Evolutionary conservation across 2,797 vertebrate genomes (phyloP).

Genomic region (Lerista edwardsae): DNA sequence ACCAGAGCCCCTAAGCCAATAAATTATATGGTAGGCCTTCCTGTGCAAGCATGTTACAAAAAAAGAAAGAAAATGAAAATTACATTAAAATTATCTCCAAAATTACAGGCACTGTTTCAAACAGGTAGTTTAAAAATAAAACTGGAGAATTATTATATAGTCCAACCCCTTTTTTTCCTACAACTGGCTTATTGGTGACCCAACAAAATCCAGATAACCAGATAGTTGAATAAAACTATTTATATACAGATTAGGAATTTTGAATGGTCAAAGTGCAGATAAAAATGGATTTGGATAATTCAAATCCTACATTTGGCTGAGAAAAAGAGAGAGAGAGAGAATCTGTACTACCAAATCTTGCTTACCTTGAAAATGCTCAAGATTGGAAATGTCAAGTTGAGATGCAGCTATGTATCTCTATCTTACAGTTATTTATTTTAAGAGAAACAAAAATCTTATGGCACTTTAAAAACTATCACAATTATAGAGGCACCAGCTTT

Average conservation of each 20-base stretch:
- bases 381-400: slow-evolving; percentile 79
- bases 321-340: background rate
- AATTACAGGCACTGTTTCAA: background rate
- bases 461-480: slow-evolving; percentile 67
- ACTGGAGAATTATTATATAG: background rate
- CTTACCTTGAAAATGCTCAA: slow-evolving; percentile 76
- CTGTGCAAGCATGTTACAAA: background rate
- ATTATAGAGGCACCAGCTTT: no score
- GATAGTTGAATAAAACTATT: background rate
- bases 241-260: background rate
- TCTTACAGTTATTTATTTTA: slow-evolving; percentile 77
- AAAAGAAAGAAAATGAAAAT: background rate
- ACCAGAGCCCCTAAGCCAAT: background rate
- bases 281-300: background rate
- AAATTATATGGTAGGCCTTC: background rate
- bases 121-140: background rate
- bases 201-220: background rate
- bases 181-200: background rate
- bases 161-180: background rate
- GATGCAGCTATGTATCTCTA: slow-evolving; percentile 72
- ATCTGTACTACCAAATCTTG: slow-evolving; percentile 66
- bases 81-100: background rate
- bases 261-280: background rate
- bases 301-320: slow-evolving; percentile 57
- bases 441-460: no score